Evolutionary conservation across 2,888 invertebrate genomes (phyloP), one percentile per base, ranked within the genome.

Genomic region (Hipparchia semele): DNA sequence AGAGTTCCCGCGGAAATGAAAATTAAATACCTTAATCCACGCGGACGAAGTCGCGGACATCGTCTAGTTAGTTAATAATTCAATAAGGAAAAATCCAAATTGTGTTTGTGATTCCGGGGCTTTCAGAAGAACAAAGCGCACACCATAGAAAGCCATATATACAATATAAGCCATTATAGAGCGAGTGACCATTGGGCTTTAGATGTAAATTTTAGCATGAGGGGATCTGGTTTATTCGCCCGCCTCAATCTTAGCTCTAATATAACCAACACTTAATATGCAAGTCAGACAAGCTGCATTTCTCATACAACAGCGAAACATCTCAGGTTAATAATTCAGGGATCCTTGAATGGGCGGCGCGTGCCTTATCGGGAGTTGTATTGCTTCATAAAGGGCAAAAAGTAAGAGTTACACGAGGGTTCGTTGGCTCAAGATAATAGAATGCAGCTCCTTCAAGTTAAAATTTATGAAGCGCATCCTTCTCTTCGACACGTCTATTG

Each of bases 281-380:
- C 60, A 61, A 13, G 39, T 46, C 49, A 39, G 53, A 59, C 49
- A 53, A 51, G 10, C n/a, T 61, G 51, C 54, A 67, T 54, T 69
- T 61, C 60, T 51, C 51, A 39, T 58, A 33, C 51, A 12, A 51
- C 45, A 61, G 62, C 58, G 58, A 64, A 70, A 64, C 46, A 73
- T 75, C 75, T 78, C 80, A 80, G 77, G 54, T 80, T 84, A 75
- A 72, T 80, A 84, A 83, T 82, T 84, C 80, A 80, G 79, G 79
- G 74, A 73, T 70, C 56, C 68, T 49, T 80, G 80, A 84, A 88
- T 84, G 80, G 84, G 75, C 76, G 74, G 76, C 76, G 78, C 90
- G 90, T 90, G 90, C 83, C 84, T 86, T 88, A 89, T 89, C 88
- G 79, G 58, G 77, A 81, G 77, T 77, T 79, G 79, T 79, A 80